These are phyloP conservation scores for Emydura subglobosa DNA, from an alignment of 2,113 vertebrate species.

Conservation along the genomic window DNA sequence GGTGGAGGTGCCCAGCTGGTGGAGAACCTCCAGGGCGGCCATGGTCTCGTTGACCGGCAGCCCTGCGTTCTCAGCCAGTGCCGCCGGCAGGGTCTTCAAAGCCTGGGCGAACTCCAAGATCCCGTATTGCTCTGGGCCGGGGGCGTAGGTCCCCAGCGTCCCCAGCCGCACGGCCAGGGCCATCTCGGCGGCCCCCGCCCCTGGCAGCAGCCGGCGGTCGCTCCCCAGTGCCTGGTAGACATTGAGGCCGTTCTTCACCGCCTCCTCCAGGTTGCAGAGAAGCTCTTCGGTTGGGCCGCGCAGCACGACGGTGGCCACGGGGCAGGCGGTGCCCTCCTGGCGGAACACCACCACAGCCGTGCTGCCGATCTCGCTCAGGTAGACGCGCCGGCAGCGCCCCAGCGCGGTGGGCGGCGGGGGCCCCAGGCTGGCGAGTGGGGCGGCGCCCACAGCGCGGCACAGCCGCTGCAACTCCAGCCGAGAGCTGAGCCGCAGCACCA, in stretches of 20 bases:
- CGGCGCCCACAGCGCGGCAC: not conserved
- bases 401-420: not conserved
- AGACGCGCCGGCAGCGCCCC: not conserved
- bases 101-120: conserved; percentile 37
- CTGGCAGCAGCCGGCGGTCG: conserved; percentile 39
- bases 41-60: not conserved
- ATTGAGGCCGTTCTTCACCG: conserved; percentile 14
- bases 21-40: not conserved
- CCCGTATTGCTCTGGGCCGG: conserved; percentile 41
- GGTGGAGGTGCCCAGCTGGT: not conserved
- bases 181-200: conserved; percentile 27
- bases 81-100: not conserved
- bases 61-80: not conserved
- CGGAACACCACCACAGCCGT: not conserved
- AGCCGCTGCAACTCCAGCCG: not conserved
- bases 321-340: not conserved
- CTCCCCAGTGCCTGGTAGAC: conserved; percentile 9
- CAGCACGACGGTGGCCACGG: not conserved
- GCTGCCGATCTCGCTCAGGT: conserved; percentile 6
- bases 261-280: not conserved
- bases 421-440: not conserved
- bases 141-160: not conserved
- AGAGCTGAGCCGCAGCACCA: conserved; percentile 16
- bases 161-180: conserved; percentile 29
- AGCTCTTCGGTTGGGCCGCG: not conserved